These are phyloP conservation scores for Pseudorhiza aurosa DNA, from an alignment of 30 jellyfish, hydroid and myxozoan genomes.

Conservation along the genomic window DNA sequence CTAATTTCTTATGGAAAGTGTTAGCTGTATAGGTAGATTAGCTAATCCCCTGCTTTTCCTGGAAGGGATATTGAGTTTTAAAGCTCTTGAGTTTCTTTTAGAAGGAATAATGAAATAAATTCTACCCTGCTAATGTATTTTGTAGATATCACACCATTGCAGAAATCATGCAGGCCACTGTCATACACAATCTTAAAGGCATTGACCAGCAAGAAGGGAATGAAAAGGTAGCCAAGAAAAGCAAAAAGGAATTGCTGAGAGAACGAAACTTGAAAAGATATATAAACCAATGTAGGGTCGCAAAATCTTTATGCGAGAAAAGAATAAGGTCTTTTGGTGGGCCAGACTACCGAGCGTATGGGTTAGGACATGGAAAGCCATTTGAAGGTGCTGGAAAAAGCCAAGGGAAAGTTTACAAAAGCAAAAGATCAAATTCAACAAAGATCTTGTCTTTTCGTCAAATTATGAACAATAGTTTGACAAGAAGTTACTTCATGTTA, in stretches of 20 bases:
- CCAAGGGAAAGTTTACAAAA: constrained; percentile 36
- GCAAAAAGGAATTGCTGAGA: constrained; percentile 83
- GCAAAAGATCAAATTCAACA: constrained; percentile 60
- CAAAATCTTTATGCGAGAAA: constrained; percentile 93
- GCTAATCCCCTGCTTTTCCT: too few species aligned
- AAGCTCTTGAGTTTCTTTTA: too few species aligned
- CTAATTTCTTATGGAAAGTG: too few species aligned
- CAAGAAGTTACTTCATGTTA: constrained; percentile 89
- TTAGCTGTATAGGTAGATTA: too few species aligned
- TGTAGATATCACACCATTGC: constrained; percentile 97
- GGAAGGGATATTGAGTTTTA: too few species aligned
- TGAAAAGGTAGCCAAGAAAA: constrained; percentile 65
- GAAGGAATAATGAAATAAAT: too few species aligned
- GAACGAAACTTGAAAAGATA: constrained; percentile 93
- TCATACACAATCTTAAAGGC: constrained; percentile 90
- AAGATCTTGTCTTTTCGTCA: constrained; percentile 85
- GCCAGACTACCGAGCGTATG: constrained; percentile 93
- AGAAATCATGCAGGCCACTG: constrained; percentile 99
- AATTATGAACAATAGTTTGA: constrained; percentile 93
- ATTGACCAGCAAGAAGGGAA: constrained; percentile 75
- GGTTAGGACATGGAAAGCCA: constrained; percentile 95
- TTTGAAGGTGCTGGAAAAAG: constrained; percentile 72
- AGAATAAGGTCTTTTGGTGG: constrained; percentile 95
- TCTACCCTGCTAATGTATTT: too few species aligned
- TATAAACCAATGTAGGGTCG: constrained; percentile 95